Base-by-base conservation (phyloP, 2,797 vertebrate species). In the Numenius phaeopus region DNA sequence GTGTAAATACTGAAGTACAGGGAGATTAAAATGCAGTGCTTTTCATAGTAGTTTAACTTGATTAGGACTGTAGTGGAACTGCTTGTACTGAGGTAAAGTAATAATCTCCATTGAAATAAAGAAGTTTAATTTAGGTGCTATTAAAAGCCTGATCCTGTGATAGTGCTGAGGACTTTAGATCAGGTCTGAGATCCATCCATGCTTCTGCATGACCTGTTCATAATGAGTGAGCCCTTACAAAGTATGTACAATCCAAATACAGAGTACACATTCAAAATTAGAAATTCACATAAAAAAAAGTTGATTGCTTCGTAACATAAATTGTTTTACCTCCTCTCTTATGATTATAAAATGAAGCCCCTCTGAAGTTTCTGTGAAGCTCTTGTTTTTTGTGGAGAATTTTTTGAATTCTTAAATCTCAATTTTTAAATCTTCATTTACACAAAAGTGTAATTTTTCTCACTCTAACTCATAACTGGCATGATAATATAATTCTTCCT, bases 61-160 rank as follows among this genome's bases (percentile, higher is more conserved):
- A 76, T 92, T 70, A 67, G 39, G 23, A 26, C 37, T 87, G 44
- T 9, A 92, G 59, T 58, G 58, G 47, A 55, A 57, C 52, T 70
- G 47, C 62, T 87, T 77, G 47, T 79, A 21, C 75, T 77, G 40
- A 64, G 59, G 37, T 84, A 73, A 89, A 87, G 26, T 15, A n/a
- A 93, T 69, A 3, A 73, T 46, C 42, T 65, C 32, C 24, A 19
- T 1, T 92, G 83, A 81, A 85, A 72, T 87, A 52, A 39, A 72
- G 59, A 79, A 59, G 27, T 24, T 76, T 93, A 58, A 90, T 93
- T 87, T 76, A 54, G 70, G 8, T 76, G 39, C 44, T 72, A 5
- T 71, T 67, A 73, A 93, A 96, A 92, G 8, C 44, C 29, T 80
- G 58, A 69, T 14, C 65, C 65, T 65, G 32, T 93, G 71, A 75